These are phyloP conservation scores for Nylanderia fulva DNA, from an alignment of 1,140 invertebrate genomes.

Conservation along the genomic window DNA sequence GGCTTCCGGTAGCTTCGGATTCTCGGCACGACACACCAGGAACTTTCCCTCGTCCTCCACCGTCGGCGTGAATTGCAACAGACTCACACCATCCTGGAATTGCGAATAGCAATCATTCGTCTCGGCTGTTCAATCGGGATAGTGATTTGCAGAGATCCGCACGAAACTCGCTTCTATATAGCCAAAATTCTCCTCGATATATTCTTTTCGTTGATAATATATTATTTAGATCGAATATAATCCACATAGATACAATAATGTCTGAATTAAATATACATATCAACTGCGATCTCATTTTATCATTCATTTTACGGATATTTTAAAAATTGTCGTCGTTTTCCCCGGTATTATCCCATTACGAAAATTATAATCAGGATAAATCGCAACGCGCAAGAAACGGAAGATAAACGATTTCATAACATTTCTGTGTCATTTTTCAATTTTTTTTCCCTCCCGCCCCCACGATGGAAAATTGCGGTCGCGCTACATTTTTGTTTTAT, in stretches of 20 bases:
- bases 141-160: slow-evolving; percentile 26
- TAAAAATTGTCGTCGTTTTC: neutral
- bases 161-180: neutral
- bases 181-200: neutral
- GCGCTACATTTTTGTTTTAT: slow-evolving; percentile 56
- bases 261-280: neutral
- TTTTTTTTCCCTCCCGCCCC: neutral
- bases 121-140: neutral
- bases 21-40: slow-evolving; percentile 89
- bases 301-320: neutral
- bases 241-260: neutral
- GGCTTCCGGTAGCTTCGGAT: slow-evolving; percentile 88
- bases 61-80: slow-evolving; percentile 86
- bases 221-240: slow-evolving; percentile 17
- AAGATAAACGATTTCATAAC: slow-evolving; percentile 53
- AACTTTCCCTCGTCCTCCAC: slow-evolving; percentile 88
- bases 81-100: slow-evolving; percentile 86
- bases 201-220: neutral
- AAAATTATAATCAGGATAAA: slow-evolving; percentile 21
- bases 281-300: neutral
- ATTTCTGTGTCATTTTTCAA: slow-evolving; percentile 1
- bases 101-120: slow-evolving; percentile 64
- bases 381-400: neutral
- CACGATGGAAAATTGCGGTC: slow-evolving; percentile 46
- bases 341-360: slow-evolving; percentile 12